A percentile compares a stretch with the other conserved stretches of the same genome.
Conservation (phyloP, 2,113 vertebrate species). For the Papio anubis region DNA sequence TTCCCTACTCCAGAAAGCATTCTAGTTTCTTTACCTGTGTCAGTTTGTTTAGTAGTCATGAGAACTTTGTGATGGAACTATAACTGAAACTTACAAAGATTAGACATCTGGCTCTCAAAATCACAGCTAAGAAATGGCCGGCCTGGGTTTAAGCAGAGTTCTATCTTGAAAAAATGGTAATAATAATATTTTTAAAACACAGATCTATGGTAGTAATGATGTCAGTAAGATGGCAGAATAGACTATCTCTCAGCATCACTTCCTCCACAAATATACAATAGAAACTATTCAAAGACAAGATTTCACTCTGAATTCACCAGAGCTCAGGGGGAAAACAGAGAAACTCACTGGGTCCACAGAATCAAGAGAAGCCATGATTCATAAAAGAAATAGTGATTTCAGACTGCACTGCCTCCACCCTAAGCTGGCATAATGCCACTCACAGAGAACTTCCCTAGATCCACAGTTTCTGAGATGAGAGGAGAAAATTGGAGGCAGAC, state of each 20-base stretch:
- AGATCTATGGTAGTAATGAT: background rate
- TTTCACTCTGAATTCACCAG: background rate
- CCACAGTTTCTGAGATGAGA: background rate
- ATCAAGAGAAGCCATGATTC: background rate
- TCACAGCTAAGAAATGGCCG: background rate
- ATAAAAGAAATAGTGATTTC: background rate
- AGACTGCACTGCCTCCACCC: background rate
- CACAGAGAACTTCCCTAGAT: background rate
- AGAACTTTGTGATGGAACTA: background rate
- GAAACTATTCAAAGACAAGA: background rate
- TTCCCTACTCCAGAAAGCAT: background rate
- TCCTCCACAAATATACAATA: background rate
- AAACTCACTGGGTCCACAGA: background rate
- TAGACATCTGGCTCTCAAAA: background rate
- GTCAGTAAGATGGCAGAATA: background rate
- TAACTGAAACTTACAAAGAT: background rate
- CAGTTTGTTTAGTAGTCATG: background rate
- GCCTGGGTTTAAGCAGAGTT: background rate
- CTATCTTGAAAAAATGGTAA: background rate
- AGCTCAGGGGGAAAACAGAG: background rate
- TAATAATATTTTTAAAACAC: background rate
- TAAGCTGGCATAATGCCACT: background rate
- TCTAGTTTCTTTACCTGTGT: background rate
- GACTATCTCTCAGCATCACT: background rate
- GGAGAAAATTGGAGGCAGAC: background rate